Conservation (phyloP, 2,888 invertebrate genomes). For the Periphyllus acericola region DNA sequence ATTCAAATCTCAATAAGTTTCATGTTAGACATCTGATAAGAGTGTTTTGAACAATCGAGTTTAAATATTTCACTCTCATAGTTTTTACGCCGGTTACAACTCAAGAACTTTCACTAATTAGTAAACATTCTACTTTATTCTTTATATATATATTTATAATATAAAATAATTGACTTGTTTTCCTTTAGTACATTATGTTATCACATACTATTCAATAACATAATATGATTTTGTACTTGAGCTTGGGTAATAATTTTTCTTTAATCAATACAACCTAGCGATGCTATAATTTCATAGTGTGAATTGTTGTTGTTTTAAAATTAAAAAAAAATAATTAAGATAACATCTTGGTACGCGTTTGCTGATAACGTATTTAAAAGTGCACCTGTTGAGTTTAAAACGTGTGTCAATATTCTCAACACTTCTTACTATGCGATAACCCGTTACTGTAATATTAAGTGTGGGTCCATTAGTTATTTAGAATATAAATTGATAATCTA, state of each 20-base stretch:
- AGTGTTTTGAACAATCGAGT: background rate
- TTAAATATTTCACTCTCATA: background rate
- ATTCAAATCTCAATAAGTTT: background rate
- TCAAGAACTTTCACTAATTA: slow-evolving; percentile 6
- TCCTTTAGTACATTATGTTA: background rate
- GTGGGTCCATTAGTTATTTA: background rate
- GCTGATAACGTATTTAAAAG: background rate
- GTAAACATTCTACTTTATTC: background rate
- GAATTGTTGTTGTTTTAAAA: background rate
- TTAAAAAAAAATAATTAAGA: background rate
- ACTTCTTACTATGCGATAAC: slow-evolving; percentile 21
- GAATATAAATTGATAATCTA: background rate
- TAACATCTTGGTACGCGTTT: background rate
- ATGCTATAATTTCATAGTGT: background rate
- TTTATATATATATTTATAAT: too few species aligned
- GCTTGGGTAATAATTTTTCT: background rate
- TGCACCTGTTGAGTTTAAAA: slow-evolving; percentile 17
- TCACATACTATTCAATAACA: background rate
- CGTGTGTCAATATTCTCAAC: background rate
- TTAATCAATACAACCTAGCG: background rate
- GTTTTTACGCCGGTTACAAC: background rate
- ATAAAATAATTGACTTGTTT: background rate
- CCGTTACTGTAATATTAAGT: background rate
- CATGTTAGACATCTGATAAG: background rate
- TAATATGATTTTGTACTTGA: background rate